Evolutionary conservation across 2,797 vertebrate species (phyloP), one percentile per base, ranked within the genome.

Genomic region (Cygnus olor): DNA sequence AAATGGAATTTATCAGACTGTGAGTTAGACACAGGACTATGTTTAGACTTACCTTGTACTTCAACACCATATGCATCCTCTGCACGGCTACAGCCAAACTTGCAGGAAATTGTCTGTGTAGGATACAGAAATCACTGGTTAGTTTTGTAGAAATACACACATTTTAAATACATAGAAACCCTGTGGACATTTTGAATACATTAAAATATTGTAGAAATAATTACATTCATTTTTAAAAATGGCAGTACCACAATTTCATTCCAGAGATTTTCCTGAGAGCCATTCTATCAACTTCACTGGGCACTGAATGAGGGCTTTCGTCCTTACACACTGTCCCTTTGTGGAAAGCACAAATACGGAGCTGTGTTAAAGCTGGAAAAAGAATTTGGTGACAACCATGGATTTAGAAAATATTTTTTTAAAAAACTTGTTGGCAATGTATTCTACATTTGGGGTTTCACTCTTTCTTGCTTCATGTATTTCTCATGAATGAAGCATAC

Each of bases 101-200:
- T 96, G 54, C 98, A 98, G 27, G 95, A 96, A 88, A 94, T 57
- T 57, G 60, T 70, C 98, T 98, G 42, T 25, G 73, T 78, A 94
- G 69, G 69, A 25, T 54, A 95, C 18, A 96, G 16, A 90, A 91
- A 14, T 61, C 53, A 90, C 30, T 73, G 57, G 79, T 97, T 94
- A 96, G 47, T 79, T 85, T 89, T 60, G 8, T 34, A 13, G 47
- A 74, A 90, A 83, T 53, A 21, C 7, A 85, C 32, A 66, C 4
- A 36, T 53, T 90, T 86, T 63, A 78, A 76, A 83, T 34, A 36
- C 6, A 40, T 38, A 49, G 3, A 65, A 78, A 70, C 73, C 53
- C 47, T 38, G 18, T 18, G 53, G 34, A 21, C 16, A 36, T 76
- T 82, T 61, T 64, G 21, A 60, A 71, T 21, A 49, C 14, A 34